Percentiles rank a stretch among this genome's conserved stretches.
These are phyloP conservation scores for Thunnus albacares DNA, from an alignment of 2,797 vertebrate genomes.

Conservation along the genomic window DNA sequence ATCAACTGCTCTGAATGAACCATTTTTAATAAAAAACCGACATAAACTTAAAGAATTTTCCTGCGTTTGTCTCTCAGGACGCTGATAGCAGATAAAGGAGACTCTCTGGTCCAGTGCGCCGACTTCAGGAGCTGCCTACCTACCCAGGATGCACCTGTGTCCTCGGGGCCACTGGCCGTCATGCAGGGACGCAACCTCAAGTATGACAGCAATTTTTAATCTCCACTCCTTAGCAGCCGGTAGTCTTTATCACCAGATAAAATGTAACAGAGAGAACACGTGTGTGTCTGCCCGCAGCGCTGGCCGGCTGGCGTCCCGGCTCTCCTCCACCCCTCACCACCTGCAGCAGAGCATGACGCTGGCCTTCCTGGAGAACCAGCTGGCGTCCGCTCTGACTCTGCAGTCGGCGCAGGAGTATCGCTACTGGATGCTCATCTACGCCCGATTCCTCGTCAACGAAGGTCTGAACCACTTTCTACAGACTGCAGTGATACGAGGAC, in stretches of 20 bases:
- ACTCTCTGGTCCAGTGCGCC: conserved; percentile 94
- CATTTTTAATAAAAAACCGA: background rate
- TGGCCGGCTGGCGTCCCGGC: conserved; percentile 94
- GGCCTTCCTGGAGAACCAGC: conserved; percentile 97
- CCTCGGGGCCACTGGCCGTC: conserved; percentile 93
- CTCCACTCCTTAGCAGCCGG: background rate
- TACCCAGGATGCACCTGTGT: conserved; percentile 91
- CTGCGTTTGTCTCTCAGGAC: conserved; percentile 85
- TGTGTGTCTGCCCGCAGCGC: conserved; percentile 82
- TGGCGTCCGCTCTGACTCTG: conserved; percentile 91
- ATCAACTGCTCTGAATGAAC: background rate
- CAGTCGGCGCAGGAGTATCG: conserved; percentile 94
- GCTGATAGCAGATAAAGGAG: conserved; percentile 94
- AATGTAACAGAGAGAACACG: background rate
- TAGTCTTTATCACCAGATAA: background rate
- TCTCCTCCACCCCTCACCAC: conserved; percentile 94
- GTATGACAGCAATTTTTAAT: conserved; percentile 77
- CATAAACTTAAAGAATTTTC: background rate
- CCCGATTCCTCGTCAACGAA: conserved; percentile 98
- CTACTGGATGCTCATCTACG: conserved; percentile 98
- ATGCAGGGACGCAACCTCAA: conserved; percentile 95
- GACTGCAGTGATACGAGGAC: background rate
- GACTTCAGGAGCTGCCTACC: conserved; percentile 95
- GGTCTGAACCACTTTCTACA: conserved; percentile 77
- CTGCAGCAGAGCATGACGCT: conserved; percentile 96